Percentiles rank a stretch among this genome's conserved stretches.
Evolutionary conservation across 2,113 vertebrate genomes (phyloP).

Genomic region (Anarrhichthys ocellatus): DNA sequence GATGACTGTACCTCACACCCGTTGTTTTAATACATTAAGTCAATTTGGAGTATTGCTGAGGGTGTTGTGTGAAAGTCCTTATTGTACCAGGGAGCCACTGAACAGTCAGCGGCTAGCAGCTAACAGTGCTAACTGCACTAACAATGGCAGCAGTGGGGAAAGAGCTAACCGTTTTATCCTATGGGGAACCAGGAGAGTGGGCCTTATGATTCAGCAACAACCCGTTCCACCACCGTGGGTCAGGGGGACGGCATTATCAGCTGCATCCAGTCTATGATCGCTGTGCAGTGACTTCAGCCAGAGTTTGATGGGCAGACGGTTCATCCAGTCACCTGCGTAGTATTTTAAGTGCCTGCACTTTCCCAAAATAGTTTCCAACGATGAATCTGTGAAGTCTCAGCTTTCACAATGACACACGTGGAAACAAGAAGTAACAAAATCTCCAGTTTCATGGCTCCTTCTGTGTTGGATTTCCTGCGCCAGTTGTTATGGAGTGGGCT

Average conservation of each 20-base stretch:
- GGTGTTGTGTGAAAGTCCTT: background rate
- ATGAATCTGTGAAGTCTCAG: no score
- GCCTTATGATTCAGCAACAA: no score
- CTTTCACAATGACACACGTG: no score
- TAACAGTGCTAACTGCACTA: background rate
- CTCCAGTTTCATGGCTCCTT: slow-evolving; percentile 14
- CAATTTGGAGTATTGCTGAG: background rate
- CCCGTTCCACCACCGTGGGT: no score
- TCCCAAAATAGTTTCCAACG: no score
- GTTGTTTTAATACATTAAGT: background rate
- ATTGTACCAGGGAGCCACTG: background rate
- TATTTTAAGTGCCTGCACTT: no score
- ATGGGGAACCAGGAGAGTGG: no score
- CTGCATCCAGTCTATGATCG: no score
- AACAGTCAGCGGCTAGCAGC: background rate
- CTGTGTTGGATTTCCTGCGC: slow-evolving; percentile 10
- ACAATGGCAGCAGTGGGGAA: background rate
- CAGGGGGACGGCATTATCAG: no score
- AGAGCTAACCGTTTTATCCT: background rate
- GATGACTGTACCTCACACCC: background rate
- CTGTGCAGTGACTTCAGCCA: no score
- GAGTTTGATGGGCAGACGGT: background rate
- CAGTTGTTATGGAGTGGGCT: slow-evolving; percentile 52
- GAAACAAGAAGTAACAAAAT: no score
- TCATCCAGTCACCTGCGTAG: background rate